Evolutionary conservation across 1,140 invertebrate species (phyloP), one percentile per base, ranked within the genome.

Genomic region (Aphelenchoides fujianensis): DNA sequence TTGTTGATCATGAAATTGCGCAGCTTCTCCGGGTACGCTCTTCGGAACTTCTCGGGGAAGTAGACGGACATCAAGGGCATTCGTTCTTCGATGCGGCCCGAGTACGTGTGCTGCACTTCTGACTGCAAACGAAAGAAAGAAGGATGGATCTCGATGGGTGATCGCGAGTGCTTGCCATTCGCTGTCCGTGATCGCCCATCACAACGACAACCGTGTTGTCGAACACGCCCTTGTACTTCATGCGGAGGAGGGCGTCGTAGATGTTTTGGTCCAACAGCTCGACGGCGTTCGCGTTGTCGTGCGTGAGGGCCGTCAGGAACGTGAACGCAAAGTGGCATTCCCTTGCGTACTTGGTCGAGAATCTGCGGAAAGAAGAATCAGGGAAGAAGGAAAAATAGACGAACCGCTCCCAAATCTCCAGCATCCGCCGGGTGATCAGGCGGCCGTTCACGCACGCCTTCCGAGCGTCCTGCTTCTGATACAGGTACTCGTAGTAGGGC

Each of bases 161-260:
- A 9, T 2, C 28, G 19, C 53, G 27, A 68, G 7, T 79, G 19
- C n/a, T n/a, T 27, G 77, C 78, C 53, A 81, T 82, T 61, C 79
- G 16, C 16, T 81, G 79, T 2, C 86, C 86, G 74, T 87, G 86
- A 64, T 87, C 86, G 12, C 82, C 84, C 82, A 87, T 84, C 3
- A 86, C 71, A 27, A 86, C 74, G 9, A 86, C 71, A n/a, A 86
- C 57, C 0, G 85, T 85, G 61, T 86, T 85, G 34, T 85, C 84
- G 31, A 87, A 74, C 16, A 52, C 75, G 23, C 76, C 76, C 0
- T 16, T 19, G 5, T 27, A 19, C 36, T 61, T 61, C 1, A 61
- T n/a, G 2, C 31, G n/a, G 19, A 19, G n/a, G 28, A 61, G 36
- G 16, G n/a, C 31, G 59, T 61, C n/a, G 31, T 48, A 61, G 16